Evolutionary conservation across 2,888 invertebrate species (phyloP).

Genomic region (Amblyjoppa proteus): DNA sequence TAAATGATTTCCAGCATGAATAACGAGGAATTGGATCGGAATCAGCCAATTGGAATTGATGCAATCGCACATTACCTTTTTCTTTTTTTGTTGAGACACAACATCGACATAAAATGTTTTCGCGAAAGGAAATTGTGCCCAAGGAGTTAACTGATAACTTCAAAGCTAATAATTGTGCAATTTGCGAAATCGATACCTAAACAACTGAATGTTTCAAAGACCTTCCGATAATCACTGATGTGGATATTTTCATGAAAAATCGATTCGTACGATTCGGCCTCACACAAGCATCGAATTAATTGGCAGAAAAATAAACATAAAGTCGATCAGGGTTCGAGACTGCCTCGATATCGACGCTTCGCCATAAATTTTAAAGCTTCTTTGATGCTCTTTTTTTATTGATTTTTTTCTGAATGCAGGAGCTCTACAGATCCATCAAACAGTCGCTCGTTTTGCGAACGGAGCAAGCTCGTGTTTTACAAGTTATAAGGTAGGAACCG

Average conservation of each 20-base stretch:
- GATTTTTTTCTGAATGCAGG: not conserved
- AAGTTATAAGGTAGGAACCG: slow-evolving; percentile 41
- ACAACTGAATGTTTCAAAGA: not conserved
- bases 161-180: too few species aligned
- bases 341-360: not conserved
- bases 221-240: not conserved
- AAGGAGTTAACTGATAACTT: too few species aligned
- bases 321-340: not conserved
- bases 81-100: too few species aligned
- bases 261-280: not conserved
- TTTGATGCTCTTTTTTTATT: not conserved
- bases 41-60: too few species aligned
- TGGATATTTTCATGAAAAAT: not conserved
- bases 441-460: not conserved
- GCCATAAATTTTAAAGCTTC: not conserved
- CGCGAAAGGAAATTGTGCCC: too few species aligned
- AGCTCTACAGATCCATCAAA: not conserved
- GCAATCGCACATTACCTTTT: too few species aligned
- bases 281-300: not conserved
- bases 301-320: not conserved
- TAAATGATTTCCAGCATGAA: too few species aligned
- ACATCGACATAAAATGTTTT: too few species aligned
- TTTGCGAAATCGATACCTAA: too few species aligned
- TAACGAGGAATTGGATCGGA: too few species aligned
- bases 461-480: slow-evolving; percentile 21